These are phyloP conservation scores for Cantharis rustica DNA, from an alignment of 2,888 invertebrate species.

Conservation along the genomic window DNA sequence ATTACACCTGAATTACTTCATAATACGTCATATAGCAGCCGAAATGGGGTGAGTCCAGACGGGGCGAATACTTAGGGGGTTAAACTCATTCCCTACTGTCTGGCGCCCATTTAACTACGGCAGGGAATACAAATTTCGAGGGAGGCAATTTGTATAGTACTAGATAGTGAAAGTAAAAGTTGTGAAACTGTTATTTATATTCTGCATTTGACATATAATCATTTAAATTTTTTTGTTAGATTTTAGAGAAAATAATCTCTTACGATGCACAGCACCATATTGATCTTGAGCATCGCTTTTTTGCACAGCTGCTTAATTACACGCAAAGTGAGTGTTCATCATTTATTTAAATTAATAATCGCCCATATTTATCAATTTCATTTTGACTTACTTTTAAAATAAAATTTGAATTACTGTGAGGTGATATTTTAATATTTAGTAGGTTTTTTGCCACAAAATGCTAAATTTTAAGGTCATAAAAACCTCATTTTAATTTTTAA, in stretches of 20 bases:
- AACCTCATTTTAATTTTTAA: neutral
- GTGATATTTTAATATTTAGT: neutral
- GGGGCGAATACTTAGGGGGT: slow-evolving; percentile 10
- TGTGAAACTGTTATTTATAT: slow-evolving; percentile 21
- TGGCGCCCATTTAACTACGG: slow-evolving; percentile 22
- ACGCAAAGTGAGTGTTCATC: neutral
- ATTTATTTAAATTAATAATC: neutral
- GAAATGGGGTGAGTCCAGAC: slow-evolving; percentile 22
- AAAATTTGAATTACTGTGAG: neutral
- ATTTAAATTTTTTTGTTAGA: slow-evolving; percentile 1
- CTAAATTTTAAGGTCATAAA: neutral
- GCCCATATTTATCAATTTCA: neutral
- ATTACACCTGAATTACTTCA: slow-evolving; percentile 1
- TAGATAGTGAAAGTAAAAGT: slow-evolving; percentile 24
- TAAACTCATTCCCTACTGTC: slow-evolving; percentile 19
- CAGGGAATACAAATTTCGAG: slow-evolving; percentile 18
- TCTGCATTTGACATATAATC: slow-evolving; percentile 18
- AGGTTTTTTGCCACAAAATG: neutral
- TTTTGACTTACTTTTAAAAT: neutral
- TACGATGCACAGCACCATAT: neutral
- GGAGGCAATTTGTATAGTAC: slow-evolving; percentile 26
- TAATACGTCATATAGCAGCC: slow-evolving; percentile 11
- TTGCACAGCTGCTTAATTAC: neutral
- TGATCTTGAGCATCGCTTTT: neutral
- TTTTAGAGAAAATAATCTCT: neutral